These are phyloP conservation scores for Eretmochelys imbricata DNA, from an alignment of 2,113 vertebrate genomes.

Conservation along the genomic window DNA sequence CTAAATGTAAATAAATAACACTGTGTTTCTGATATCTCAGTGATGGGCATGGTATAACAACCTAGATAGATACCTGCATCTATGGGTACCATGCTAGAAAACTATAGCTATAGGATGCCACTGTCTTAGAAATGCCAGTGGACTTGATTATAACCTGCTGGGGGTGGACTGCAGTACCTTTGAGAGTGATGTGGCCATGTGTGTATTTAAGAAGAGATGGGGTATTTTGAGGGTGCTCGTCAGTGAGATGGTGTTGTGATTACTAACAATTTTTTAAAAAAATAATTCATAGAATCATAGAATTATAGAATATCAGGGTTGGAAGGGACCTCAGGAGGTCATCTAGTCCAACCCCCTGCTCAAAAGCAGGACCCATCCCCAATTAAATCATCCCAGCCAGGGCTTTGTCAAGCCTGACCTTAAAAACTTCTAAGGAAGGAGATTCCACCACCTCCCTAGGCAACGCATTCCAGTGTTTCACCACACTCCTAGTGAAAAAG, in stretches of 20 bases:
- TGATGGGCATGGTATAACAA: not conserved
- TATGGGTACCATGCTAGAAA: not conserved
- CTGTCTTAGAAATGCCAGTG: conserved; percentile 63
- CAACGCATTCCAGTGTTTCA: no score
- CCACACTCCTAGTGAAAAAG: no score
- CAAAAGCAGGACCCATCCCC: no score
- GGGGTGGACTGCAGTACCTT: conserved; percentile 58
- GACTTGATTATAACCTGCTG: conserved; percentile 73
- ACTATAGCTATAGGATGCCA: not conserved
- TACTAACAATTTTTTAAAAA: conserved; percentile 71
- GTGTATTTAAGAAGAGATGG: conserved; percentile 1
- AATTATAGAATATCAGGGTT: no score
- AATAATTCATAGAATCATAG: conserved; percentile 7
- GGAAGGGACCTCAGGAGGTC: no score
- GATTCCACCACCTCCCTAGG: no score
- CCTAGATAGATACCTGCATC: not conserved
- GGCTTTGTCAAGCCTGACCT: no score
- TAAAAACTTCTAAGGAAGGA: no score
- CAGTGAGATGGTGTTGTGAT: conserved; percentile 17
- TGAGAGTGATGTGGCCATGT: conserved; percentile 68
- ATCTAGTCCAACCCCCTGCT: no score
- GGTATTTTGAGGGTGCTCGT: not conserved
- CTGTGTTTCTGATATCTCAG: not conserved
- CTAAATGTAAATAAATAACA: conserved; percentile 62
- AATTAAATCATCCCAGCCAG: no score